Evolutionary conservation across 2,888 invertebrate genomes (phyloP).

Genomic region (Cynaeus angustus): DNA sequence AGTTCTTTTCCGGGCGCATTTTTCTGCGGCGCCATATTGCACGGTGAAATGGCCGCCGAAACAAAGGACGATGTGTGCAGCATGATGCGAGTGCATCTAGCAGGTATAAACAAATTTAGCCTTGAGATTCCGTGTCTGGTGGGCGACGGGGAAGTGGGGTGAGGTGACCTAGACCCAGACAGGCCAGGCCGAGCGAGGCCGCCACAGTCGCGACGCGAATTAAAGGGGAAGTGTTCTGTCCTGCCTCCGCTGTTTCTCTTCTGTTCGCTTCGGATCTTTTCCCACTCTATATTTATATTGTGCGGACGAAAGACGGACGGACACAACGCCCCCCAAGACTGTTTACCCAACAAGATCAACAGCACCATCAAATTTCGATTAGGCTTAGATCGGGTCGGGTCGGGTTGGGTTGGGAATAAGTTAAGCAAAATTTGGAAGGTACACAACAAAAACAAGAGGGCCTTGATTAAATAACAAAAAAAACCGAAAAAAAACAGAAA

Average conservation of each 20-base stretch:
- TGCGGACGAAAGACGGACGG: constrained; percentile 5
- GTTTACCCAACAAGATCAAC: not conserved
- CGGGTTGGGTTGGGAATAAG: not conserved
- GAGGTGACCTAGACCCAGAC: constrained; percentile 70
- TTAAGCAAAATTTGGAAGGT: too few relatives aligned
- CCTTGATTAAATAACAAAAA: too few relatives aligned
- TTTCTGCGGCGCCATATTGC: constrained; percentile 19
- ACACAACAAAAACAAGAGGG: too few relatives aligned
- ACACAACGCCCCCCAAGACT: not conserved
- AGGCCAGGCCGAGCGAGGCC: constrained; percentile 66
- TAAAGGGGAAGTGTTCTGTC: constrained; percentile 65
- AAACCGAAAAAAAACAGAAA: too few relatives aligned
- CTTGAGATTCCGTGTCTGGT: constrained; percentile 67
- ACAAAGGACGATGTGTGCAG: constrained; percentile 1
- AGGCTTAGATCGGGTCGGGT: constrained; percentile 9
- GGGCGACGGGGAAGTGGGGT: constrained; percentile 63
- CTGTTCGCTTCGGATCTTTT: constrained; percentile 31
- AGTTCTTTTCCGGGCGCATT: not conserved
- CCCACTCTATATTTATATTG: constrained; percentile 14
- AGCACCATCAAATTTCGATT: constrained; percentile 3
- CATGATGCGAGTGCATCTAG: constrained; percentile 50
- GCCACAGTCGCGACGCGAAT: constrained; percentile 66
- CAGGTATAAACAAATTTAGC: constrained; percentile 69
- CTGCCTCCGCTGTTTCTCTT: constrained; percentile 22
- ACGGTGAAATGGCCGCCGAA: constrained; percentile 12